These are phyloP conservation scores for Nymphalis urticae DNA, from an alignment of 2,888 invertebrate species.

Conservation along the genomic window DNA sequence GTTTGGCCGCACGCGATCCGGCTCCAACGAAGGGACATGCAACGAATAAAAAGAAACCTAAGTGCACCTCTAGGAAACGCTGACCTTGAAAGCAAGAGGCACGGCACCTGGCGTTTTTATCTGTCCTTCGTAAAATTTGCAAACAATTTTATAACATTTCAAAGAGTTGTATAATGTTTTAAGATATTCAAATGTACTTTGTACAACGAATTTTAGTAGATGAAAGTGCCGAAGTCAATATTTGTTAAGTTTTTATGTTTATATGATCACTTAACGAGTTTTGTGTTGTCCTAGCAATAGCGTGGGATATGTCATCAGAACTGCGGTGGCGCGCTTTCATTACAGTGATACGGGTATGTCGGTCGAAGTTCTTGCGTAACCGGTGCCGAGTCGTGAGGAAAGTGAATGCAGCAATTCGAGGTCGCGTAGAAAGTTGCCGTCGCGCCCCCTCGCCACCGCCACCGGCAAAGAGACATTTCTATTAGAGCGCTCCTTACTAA, in stretches of 20 bases:
- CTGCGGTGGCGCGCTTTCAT: conserved; percentile 49
- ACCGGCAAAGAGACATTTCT: conserved; percentile 46
- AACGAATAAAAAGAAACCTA: conserved; percentile 79
- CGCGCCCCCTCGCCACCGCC: conserved; percentile 55
- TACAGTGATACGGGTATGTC: conserved; percentile 59
- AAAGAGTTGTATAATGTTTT: background rate
- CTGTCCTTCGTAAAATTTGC: conserved; percentile 75
- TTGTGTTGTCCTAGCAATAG: conserved; percentile 12
- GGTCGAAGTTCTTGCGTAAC: conserved; percentile 77
- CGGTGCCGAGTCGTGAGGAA: conserved; percentile 76
- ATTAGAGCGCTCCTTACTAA: conserved; percentile 46
- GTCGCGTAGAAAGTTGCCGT: conserved; percentile 79
- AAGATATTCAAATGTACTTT: background rate
- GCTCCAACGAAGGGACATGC: conserved; percentile 72
- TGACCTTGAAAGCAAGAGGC: conserved; percentile 78
- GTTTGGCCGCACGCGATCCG: conserved; percentile 78
- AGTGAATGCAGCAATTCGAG: conserved; percentile 81
- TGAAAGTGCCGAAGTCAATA: conserved; percentile 25
- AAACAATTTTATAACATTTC: conserved; percentile 68
- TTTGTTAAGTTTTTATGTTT: conserved; percentile 1
- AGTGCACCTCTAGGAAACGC: conserved; percentile 81
- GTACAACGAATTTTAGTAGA: background rate
- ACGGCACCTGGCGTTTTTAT: conserved; percentile 80
- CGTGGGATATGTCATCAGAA: conserved; percentile 40
- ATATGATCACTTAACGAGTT: background rate